phyloP scores from a whole-genome alignment of 2,113 vertebrate genomes.

The Epinephelus lanceolatus region DNA sequence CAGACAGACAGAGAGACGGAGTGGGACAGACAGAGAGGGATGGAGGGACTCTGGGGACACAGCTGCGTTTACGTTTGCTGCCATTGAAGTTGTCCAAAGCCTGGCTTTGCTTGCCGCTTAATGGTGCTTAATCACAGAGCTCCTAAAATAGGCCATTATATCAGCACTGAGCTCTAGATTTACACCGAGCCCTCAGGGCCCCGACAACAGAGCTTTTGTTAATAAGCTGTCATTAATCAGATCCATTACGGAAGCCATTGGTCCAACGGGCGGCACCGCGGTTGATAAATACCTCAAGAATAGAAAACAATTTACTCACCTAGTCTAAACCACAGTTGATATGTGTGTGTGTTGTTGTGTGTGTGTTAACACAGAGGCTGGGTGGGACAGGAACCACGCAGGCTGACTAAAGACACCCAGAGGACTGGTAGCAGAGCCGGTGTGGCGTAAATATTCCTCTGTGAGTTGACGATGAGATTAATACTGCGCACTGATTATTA shows the following conservation, averaged over 20 bases:
- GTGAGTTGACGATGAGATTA: conserved; percentile 67
- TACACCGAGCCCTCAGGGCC: conserved; percentile 74
- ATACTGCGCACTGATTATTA: conserved; percentile 54
- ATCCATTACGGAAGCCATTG: conserved; percentile 77
- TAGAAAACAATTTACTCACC: conserved; percentile 83
- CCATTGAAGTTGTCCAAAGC: conserved; percentile 79
- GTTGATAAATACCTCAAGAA: conserved; percentile 83
- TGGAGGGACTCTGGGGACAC: conserved; percentile 75
- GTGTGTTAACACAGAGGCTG: conserved; percentile 62
- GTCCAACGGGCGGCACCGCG: conserved; percentile 54
- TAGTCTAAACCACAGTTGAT: conserved; percentile 74
- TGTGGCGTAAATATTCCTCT: conserved; percentile 53
- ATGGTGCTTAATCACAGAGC: conserved; percentile 84
- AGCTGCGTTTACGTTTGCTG: conserved; percentile 75
- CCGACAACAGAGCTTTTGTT: conserved; percentile 83
- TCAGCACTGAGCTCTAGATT: conserved; percentile 76
- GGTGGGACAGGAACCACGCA: conserved; percentile 83
- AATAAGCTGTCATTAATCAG: conserved; percentile 86
- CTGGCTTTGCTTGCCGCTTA: conserved; percentile 76
- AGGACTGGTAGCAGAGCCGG: conserved; percentile 75
- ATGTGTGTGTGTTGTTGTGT: conserved; percentile 46
- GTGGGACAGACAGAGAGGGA: conserved; percentile 68
- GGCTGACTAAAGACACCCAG: conserved; percentile 81
- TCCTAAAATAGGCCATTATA: conserved; percentile 84
- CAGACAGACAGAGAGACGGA: conserved; percentile 46